Percentiles rank a stretch among this genome's conserved stretches.
Conservation (phyloP, 2,797 vertebrate species). For the Dendrocincla fuliginosa region DNA sequence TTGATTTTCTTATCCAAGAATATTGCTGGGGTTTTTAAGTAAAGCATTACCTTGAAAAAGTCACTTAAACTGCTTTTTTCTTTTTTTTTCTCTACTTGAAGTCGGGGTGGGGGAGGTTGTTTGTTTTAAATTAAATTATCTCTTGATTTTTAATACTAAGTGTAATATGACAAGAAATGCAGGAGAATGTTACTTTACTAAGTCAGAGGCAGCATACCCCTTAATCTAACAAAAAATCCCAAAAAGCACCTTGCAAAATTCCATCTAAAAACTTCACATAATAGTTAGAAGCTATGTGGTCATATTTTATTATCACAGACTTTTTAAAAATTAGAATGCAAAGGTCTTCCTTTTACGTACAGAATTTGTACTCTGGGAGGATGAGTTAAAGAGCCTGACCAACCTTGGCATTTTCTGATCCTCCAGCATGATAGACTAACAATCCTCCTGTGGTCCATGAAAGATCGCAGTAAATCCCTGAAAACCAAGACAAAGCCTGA, state of each 20-base stretch:
- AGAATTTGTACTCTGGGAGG: not conserved
- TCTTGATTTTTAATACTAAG: not conserved
- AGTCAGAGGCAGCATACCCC: not conserved
- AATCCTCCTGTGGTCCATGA: not conserved
- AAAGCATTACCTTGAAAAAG: not conserved
- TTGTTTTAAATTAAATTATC: not conserved
- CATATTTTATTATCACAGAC: not conserved
- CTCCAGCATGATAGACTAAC: not conserved
- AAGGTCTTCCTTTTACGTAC: not conserved
- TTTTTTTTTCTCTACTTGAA: not conserved
- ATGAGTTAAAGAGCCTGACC: not conserved
- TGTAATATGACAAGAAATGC: not conserved
- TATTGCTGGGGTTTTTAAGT: not conserved
- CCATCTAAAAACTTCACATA: not conserved
- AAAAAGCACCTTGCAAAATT: not conserved
- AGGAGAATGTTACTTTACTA: not conserved
- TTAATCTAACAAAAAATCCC: rapidly evolving
- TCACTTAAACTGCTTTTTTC: not conserved
- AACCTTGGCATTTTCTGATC: not conserved
- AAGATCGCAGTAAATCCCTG: not conserved
- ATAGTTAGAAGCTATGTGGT: not conserved
- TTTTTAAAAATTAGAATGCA: not conserved
- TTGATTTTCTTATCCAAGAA: not conserved
- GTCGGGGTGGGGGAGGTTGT: too few relatives aligned
- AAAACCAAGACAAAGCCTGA: not conserved